A percentile compares a stretch with the other conserved stretches of the same genome.
Evolutionary conservation across 23 tunicate species (phyloP).

Genomic region (Ciona savignyi): DNA sequence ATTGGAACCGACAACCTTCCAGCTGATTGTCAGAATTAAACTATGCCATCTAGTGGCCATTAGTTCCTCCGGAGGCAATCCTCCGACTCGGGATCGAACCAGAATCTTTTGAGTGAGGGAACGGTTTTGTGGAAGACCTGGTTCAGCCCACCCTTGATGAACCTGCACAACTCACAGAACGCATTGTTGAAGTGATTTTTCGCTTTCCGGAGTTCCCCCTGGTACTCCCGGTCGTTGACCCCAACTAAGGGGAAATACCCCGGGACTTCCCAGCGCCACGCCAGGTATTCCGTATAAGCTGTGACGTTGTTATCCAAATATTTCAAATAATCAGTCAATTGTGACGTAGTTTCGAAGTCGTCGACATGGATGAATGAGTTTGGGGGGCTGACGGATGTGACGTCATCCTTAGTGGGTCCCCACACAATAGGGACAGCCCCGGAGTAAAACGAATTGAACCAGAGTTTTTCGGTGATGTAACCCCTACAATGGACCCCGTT

Average conservation of each 20-base stretch:
- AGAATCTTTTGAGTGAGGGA: background rate
- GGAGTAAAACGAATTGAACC: conserved; percentile 8
- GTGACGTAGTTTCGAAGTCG: background rate
- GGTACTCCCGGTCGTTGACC: background rate
- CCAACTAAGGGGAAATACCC: background rate
- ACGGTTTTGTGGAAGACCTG: background rate
- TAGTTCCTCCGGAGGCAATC: no score
- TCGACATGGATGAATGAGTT: background rate
- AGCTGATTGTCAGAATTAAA: no score
- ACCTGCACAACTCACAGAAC: background rate
- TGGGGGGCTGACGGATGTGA: conserved; percentile 12
- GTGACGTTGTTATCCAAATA: background rate
- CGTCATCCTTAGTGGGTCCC: conserved; percentile 24
- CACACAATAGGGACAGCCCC: conserved; percentile 25
- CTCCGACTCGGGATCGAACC: no score
- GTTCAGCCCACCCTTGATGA: background rate
- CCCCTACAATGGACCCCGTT: conserved; percentile 13
- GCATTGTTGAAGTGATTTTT: background rate
- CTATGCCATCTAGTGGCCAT: no score
- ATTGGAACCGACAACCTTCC: no score
- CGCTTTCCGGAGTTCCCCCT: background rate
- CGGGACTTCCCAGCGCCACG: background rate
- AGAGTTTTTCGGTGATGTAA: conserved; percentile 27
- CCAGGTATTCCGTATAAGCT: background rate
- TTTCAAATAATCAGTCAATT: background rate